Conservation (phyloP, 2,113 vertebrate species). For the Paradoxurus hermaphroditus region DNA sequence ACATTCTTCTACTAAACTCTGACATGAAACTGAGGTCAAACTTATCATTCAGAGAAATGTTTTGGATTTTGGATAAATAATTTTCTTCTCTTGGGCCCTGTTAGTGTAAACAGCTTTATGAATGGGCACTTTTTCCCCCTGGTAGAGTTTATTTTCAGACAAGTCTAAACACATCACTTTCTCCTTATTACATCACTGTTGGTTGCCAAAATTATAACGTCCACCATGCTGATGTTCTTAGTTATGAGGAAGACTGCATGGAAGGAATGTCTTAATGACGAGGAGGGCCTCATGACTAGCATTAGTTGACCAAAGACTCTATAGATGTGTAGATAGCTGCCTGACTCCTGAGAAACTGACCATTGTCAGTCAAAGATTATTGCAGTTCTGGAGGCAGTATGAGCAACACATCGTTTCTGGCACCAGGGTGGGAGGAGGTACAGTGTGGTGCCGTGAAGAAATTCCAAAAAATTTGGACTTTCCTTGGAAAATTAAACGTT, state of each 20-base stretch:
- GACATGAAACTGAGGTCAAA: constrained; percentile 56
- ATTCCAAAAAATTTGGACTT: not conserved
- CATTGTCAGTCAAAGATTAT: not conserved
- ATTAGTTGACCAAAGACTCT: not conserved
- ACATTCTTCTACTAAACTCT: constrained; percentile 50
- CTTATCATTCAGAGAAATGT: constrained; percentile 55
- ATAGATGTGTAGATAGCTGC: not conserved
- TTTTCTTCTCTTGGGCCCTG: constrained; percentile 21
- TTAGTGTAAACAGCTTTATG: constrained; percentile 67
- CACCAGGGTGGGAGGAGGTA: not conserved
- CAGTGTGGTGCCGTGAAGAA: not conserved
- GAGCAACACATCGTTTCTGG: not conserved
- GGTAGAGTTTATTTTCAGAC: constrained; percentile 60
- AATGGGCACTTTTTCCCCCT: constrained; percentile 55
- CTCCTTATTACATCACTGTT: constrained; percentile 39
- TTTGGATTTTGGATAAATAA: constrained; percentile 62
- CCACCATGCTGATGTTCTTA: not conserved
- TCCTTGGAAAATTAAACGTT: not conserved
- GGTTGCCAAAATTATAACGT: not conserved
- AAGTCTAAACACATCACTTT: constrained; percentile 43
- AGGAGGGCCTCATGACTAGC: not conserved
- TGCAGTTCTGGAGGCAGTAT: not conserved
- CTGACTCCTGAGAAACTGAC: not conserved
- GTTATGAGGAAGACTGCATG: not conserved
- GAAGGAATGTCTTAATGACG: not conserved